A percentile compares a stretch with the other conserved stretches of the same genome.
phyloP scores from a whole-genome alignment of 1,140 invertebrate genomes.

The Lamellibrachia luymesi region DNA sequence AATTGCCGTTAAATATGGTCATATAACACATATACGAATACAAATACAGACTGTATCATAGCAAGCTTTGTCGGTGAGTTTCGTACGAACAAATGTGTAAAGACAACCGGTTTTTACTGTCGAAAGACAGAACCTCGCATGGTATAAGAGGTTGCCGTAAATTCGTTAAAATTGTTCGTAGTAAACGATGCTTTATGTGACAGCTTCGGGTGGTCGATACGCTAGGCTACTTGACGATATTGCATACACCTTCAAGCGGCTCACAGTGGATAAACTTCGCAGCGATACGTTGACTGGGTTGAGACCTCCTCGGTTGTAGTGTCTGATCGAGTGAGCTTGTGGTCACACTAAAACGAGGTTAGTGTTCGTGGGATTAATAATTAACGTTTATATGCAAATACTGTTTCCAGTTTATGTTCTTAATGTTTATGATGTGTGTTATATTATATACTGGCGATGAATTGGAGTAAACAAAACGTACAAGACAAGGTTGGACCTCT shows the following conservation, averaged over 20 bases:
- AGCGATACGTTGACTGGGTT: not conserved
- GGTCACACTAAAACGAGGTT: not conserved
- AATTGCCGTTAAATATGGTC: too few relatives aligned
- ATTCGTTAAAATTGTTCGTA: conserved; percentile 1
- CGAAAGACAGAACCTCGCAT: not conserved
- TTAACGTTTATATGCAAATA: not conserved
- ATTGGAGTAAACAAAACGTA: too few relatives aligned
- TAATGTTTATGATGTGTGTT: too few relatives aligned
- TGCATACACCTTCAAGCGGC: not conserved
- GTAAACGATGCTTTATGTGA: not conserved
- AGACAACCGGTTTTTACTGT: not conserved
- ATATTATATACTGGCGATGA: too few relatives aligned
- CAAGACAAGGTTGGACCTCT: too few relatives aligned
- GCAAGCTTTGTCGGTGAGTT: not conserved
- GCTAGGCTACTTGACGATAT: not conserved
- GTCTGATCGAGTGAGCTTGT: not conserved
- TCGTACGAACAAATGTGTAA: not conserved
- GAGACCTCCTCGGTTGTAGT: not conserved
- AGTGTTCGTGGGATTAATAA: not conserved
- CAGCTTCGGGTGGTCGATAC: not conserved
- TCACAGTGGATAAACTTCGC: not conserved
- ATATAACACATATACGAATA: too few relatives aligned
- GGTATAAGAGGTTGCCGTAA: not conserved
- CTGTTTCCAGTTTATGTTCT: not conserved
- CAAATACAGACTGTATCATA: too few relatives aligned